Evolutionary conservation across 2,113 vertebrate genomes (phyloP), one percentile per base, ranked within the genome.

Genomic region (Dendrocopos noguchii): DNA sequence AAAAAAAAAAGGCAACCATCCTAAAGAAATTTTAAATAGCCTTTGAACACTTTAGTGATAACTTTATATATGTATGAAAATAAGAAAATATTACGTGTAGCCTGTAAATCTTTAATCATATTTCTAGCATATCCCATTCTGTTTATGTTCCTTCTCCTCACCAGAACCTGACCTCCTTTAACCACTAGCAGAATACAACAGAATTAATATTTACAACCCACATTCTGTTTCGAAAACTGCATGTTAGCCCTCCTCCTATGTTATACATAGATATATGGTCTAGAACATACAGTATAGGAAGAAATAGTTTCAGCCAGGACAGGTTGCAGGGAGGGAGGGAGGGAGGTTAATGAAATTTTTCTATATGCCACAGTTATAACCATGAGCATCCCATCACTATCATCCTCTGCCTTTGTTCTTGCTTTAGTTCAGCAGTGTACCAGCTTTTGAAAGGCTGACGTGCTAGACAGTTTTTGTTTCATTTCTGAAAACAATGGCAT

Each of bases 191-290:
- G 22, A 66, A 7, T 34, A 7, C 2, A n/a, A 44, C 1, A 59
- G 10, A 71, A 31, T 44, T 52, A 71, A 31, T 39, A 66, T 31
- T 66, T 12, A 90, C 53, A 79, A 39, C 1, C 3, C 44, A 79
- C 7, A 33, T 57, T 67, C 13, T 53, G 3, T 56, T 87, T 70
- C 20, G 8, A 44, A 82, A 89, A 87, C 15, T 57, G 4, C 4
- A 29, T n/a, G 2, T 55, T 63, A 79, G 13, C 15, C 4, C 4
- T 50, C 65, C 42, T 83, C 16, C 4, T 42, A 2, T 67, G 20
- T n/a, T 13, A 27, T 44, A 65, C 6, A 24, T 16, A 24, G 5
- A 6, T 19, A n/a, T 0, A 1, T 29, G 10, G 5, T n/a, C 4
- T 36, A 31, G 21, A 75, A 29, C 28, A 78, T 56, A 27, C 21